Percentiles rank a stretch among this genome's conserved stretches.
phyloP scores from a whole-genome alignment of 2,888 invertebrate species.

The Chloroclystis v-ata region DNA sequence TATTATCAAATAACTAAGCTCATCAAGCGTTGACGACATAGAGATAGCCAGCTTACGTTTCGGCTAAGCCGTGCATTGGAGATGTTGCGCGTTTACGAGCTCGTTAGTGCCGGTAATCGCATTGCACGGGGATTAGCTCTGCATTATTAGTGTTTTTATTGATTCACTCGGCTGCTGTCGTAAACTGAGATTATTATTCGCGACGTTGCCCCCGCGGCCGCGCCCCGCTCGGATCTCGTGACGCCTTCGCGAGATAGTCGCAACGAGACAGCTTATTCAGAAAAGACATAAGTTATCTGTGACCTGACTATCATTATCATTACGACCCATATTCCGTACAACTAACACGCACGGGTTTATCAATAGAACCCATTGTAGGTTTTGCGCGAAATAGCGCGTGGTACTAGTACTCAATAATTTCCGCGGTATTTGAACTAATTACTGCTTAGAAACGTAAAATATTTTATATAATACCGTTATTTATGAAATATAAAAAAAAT shows the following conservation, averaged over 20 bases:
- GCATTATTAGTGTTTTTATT: conserved; percentile 80
- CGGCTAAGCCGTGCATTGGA: conserved; percentile 70
- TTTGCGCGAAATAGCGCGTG: too few species aligned
- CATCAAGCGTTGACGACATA: conserved; percentile 22
- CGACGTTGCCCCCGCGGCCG: conserved; percentile 55
- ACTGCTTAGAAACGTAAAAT: too few species aligned
- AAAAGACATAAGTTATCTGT: too few species aligned
- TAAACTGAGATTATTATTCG: conserved; percentile 79
- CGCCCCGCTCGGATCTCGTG: conserved; percentile 35
- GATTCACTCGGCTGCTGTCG: conserved; percentile 77
- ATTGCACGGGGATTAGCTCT: conserved; percentile 75
- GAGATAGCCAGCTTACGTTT: conserved; percentile 46
- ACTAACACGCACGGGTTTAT: too few species aligned
- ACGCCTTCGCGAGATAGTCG: conserved; percentile 27
- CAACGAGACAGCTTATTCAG: not conserved
- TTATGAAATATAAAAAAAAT: too few species aligned
- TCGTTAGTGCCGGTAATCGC: conserved; percentile 76
- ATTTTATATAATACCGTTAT: too few species aligned
- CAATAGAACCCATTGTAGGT: too few species aligned
- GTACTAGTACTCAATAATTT: too few species aligned
- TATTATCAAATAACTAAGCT: too few species aligned
- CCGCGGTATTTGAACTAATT: too few species aligned
- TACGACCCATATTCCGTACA: too few species aligned
- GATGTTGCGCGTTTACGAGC: conserved; percentile 72
- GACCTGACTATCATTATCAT: too few species aligned